Percentiles rank a stretch among this genome's conserved stretches.
Conservation (phyloP, 2,797 vertebrate species). For the Karalla daura region DNA sequence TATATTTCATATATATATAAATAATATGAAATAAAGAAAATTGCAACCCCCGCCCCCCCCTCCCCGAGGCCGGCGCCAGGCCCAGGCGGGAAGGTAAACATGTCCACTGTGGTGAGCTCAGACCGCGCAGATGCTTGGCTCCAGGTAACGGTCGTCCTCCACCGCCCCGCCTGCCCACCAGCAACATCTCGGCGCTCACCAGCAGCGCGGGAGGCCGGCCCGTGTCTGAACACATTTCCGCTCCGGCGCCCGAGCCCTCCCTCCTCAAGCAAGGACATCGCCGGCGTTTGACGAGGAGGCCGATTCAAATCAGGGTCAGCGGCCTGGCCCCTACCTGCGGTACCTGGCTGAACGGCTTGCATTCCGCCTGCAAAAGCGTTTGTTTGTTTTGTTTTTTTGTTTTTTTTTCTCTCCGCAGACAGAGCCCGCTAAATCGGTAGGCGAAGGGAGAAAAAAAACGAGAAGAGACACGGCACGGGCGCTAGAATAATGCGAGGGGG, state of each 20-base stretch:
- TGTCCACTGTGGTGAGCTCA: constrained; percentile 83
- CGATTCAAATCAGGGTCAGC: constrained; percentile 77
- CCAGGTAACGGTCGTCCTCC: constrained; percentile 80
- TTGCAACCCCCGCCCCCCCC: constrained; percentile 43
- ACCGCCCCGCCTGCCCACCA: constrained; percentile 71
- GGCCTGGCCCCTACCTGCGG: constrained; percentile 66
- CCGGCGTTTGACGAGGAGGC: constrained; percentile 62
- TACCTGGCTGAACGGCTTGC: constrained; percentile 67
- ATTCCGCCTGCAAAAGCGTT: constrained; percentile 41
- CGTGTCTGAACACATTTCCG: constrained; percentile 73
- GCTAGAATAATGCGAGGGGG: constrained; percentile 8
- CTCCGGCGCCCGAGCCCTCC: constrained; percentile 58
- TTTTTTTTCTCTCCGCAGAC: constrained; percentile 15
- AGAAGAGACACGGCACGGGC: too few relatives aligned
- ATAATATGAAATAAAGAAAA: constrained; percentile 36
- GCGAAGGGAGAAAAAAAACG: too few relatives aligned
- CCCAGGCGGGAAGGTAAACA: constrained; percentile 84
- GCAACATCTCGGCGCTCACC: constrained; percentile 70
- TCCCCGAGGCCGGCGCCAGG: constrained; percentile 71
- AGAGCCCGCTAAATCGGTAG: neutral
- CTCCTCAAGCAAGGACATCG: constrained; percentile 76
- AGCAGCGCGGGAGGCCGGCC: constrained; percentile 50
- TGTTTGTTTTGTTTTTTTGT: constrained; percentile 26
- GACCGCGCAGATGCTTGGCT: constrained; percentile 76
- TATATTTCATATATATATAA: too few relatives aligned